These are phyloP conservation scores for Tamias sibiricus DNA, from an alignment of 2,113 vertebrate genomes.

Conservation along the genomic window DNA sequence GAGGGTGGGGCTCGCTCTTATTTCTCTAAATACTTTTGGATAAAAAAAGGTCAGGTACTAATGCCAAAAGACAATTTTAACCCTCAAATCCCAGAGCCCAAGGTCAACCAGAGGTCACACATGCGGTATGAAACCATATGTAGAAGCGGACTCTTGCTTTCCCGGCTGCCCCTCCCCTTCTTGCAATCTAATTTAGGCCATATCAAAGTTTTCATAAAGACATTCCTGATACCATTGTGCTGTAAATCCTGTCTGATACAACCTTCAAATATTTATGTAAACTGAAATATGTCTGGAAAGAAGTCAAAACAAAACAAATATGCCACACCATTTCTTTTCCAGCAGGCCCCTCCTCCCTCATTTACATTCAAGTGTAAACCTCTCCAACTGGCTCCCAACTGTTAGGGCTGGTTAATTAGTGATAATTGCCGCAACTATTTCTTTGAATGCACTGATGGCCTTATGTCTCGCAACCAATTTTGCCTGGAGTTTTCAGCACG, in stretches of 20 bases:
- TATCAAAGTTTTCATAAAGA: slow-evolving; percentile 84
- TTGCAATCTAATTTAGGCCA: slow-evolving; percentile 79
- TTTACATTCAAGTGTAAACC: slow-evolving; percentile 71
- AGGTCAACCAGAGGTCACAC: slow-evolving; percentile 68
- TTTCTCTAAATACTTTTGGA: slow-evolving; percentile 70
- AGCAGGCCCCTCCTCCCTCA: slow-evolving; percentile 60
- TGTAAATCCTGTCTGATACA: slow-evolving; percentile 88
- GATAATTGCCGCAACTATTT: slow-evolving; percentile 71
- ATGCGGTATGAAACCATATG: not conserved
- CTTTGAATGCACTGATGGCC: slow-evolving; percentile 70
- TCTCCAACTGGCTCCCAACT: slow-evolving; percentile 74
- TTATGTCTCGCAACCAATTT: slow-evolving; percentile 72
- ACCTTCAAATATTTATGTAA: slow-evolving; percentile 88
- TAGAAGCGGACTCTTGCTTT: slow-evolving; percentile 41
- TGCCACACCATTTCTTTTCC: slow-evolving; percentile 70
- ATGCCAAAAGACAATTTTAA: slow-evolving; percentile 78
- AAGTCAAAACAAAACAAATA: slow-evolving; percentile 85
- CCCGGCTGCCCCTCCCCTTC: not conserved
- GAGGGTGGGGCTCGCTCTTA: slow-evolving; percentile 64
- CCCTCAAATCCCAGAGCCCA: slow-evolving; percentile 49
- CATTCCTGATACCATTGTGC: slow-evolving; percentile 86
- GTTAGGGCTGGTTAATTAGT: slow-evolving; percentile 79
- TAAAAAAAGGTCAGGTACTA: not conserved
- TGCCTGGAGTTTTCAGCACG: slow-evolving; percentile 49
- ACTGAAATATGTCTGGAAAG: slow-evolving; percentile 87